Evolutionary conservation across 2,888 invertebrate genomes (phyloP), one percentile per base, ranked within the genome.

Genomic region (Drosophila nr. perissopoda): DNA sequence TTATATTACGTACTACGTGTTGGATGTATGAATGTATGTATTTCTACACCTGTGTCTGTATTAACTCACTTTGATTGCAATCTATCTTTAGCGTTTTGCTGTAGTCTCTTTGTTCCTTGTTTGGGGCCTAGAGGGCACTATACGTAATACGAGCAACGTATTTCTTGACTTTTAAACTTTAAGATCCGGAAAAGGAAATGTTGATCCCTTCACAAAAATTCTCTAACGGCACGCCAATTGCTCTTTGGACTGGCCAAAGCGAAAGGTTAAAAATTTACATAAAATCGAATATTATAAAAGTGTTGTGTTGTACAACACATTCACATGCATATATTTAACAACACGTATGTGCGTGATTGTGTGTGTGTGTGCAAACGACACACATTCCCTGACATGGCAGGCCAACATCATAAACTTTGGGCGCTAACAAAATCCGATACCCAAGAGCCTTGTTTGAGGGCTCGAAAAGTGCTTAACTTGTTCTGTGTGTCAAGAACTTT

Each of bases 261-360:
- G 69, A 86, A 86, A 85, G 85, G 85, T 87, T 86, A 87, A 62
- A 69, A 83, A 86, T 86, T 86, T 80, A 71, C 87, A 86, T 86
- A 86, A 86, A 85, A 86, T 86, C 85, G 85, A 86, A 87, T 78
- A 73, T 62, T 76, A 56, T 76, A 53, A 63, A 63, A 54, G 59
- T 57, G 51, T 64, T 61, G 40, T 66, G 42, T 68, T 68, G 57
- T 69, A 49, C 53, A 73, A 60, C 40, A 33, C 42, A 60, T 33
- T 48, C 51, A 13, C 29, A 65, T 49, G 49, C 33, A 42, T 58
- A 56, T n/a, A 29, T 36, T 36, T 33, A 42, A 25, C 56, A 56
- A 33, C 29, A 29, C 27, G 21, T 51, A 25, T 58, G 16, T 38
- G 45, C 10, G 27, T 42, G 56, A 42, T 25, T 56, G 42, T 29